Conservation (phyloP, 2,888 invertebrate species). For the Harpalus rubripes region DNA sequence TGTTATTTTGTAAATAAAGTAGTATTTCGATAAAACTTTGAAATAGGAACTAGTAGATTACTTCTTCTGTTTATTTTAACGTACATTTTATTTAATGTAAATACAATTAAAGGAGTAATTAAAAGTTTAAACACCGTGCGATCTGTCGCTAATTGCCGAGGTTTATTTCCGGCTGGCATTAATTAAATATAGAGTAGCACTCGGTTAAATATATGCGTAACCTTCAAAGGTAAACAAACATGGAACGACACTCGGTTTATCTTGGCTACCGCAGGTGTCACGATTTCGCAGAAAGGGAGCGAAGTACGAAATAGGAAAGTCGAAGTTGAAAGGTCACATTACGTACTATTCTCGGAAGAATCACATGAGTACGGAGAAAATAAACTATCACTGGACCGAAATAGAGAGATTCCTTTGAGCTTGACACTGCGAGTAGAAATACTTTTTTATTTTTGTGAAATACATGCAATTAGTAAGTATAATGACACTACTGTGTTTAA, state of each 20-base stretch:
- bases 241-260: constrained; percentile 19
- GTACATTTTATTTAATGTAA: not conserved
- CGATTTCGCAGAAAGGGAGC: constrained; percentile 29
- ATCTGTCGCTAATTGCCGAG: constrained; percentile 6
- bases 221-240: constrained; percentile 58
- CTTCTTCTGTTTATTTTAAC: too few species aligned
- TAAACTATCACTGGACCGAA: constrained; percentile 5
- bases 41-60: too few species aligned
- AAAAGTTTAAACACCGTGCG: not conserved
- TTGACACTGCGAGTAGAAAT: not conserved
- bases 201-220: constrained; percentile 50
- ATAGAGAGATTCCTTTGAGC: not conserved
- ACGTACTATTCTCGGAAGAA: constrained; percentile 32
- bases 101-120: not conserved
- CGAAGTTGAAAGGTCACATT: constrained; percentile 28
- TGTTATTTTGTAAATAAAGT: too few species aligned
- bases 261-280: constrained; percentile 51
- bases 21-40: too few species aligned
- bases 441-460: not conserved
- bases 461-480: too few species aligned
- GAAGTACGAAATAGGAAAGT: constrained; percentile 40
- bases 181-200: constrained; percentile 46
- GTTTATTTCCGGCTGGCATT: constrained; percentile 30
- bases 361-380: not conserved
- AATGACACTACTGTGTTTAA: too few species aligned